Percentiles rank a stretch among this genome's conserved stretches.
These are phyloP conservation scores for Rattus rattus DNA, from an alignment of 2,113 vertebrate genomes.

Conservation along the genomic window DNA sequence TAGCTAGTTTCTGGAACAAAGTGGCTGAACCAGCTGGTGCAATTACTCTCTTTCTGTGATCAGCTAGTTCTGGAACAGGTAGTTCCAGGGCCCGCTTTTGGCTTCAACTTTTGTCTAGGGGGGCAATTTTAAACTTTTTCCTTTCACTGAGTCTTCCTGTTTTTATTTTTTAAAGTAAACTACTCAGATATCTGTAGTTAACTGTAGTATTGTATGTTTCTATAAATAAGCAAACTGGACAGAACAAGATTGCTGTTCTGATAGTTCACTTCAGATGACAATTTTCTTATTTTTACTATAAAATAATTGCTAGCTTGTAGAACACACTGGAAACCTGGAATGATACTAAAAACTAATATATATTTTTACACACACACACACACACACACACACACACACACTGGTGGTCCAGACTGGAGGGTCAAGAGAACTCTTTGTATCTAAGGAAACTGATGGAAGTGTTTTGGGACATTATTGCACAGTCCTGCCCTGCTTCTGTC, in stretches of 20 bases:
- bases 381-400: too few relatives aligned
- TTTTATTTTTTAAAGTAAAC: neutral
- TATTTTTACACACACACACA: too few relatives aligned
- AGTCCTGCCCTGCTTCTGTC: too few relatives aligned
- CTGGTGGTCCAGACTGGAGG: neutral
- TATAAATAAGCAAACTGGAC: neutral
- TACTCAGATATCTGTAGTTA: neutral
- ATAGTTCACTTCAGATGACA: neutral
- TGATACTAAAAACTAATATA: neutral
- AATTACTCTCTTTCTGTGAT: too few relatives aligned
- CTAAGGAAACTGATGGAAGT: neutral
- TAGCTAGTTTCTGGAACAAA: too few relatives aligned
- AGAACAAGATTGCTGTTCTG: neutral
- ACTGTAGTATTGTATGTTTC: neutral
- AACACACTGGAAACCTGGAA: neutral
- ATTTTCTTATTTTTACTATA: neutral
- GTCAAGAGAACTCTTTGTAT: neutral
- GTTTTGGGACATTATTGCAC: neutral
- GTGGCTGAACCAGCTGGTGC: too few relatives aligned
- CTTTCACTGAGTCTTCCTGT: neutral
- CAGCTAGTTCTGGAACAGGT: too few relatives aligned
- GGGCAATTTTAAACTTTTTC: too few relatives aligned
- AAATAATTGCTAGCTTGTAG: neutral
- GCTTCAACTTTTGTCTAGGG: too few relatives aligned
- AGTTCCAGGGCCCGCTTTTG: too few relatives aligned